Evolutionary conservation across 2,797 vertebrate genomes (phyloP).

Genomic region (Gymnodraco acuticeps): DNA sequence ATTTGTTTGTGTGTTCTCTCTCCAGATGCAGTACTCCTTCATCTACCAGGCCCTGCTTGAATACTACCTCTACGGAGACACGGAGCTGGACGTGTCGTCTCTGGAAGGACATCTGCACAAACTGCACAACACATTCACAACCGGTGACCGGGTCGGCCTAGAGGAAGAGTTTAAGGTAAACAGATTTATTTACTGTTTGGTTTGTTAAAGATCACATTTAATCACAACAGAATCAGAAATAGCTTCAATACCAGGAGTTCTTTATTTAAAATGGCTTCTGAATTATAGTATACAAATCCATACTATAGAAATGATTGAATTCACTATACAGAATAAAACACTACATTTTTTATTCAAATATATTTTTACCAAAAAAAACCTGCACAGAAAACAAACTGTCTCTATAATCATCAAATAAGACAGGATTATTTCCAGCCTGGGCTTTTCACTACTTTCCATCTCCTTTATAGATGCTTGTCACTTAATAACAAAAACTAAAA

Average conservation of each 20-base stretch:
- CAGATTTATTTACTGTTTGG: not conserved
- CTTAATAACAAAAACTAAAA: not conserved
- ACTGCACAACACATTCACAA: slow-evolving; percentile 84
- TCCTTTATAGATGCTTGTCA: not conserved
- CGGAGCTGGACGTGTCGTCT: slow-evolving; percentile 95
- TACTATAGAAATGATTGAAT: not conserved
- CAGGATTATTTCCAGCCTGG: not conserved
- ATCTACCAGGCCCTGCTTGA: slow-evolving; percentile 98
- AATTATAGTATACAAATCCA: not conserved
- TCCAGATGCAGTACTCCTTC: slow-evolving; percentile 97
- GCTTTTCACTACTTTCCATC: not conserved
- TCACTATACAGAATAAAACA: too few species aligned
- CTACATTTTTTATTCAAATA: not conserved
- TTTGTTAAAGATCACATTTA: not conserved
- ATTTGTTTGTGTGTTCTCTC: not conserved
- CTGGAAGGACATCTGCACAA: slow-evolving; percentile 95
- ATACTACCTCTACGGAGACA: slow-evolving; percentile 98
- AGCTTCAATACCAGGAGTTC: not conserved
- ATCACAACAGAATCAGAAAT: not conserved
- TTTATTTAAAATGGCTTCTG: not conserved
- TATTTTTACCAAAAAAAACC: not conserved
- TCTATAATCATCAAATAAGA: too few species aligned
- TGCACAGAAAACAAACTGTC: not conserved
- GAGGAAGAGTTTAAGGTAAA: slow-evolving; percentile 96
- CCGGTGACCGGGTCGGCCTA: slow-evolving; percentile 89